Conservation (phyloP, 1,140 invertebrate species). For the Drosophila nannoptera region DNA sequence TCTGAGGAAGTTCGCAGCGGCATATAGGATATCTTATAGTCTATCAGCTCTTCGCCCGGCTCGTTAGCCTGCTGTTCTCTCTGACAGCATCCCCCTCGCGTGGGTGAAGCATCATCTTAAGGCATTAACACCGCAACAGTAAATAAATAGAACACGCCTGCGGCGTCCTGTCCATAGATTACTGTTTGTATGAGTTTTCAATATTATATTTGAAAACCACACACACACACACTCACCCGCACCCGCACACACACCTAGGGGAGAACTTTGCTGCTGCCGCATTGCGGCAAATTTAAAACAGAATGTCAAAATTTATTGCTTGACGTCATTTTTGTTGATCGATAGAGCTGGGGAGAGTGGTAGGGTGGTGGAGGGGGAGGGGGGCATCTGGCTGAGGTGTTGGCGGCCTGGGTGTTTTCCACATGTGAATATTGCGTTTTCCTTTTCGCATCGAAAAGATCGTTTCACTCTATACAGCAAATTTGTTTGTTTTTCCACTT, state of each 20-base stretch:
- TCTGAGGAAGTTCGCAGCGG: not conserved
- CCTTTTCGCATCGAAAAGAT: conserved; percentile 39
- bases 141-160: conserved; percentile 59
- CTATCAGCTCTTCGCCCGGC: not conserved
- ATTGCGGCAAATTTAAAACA: conserved; percentile 50
- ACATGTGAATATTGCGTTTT: conserved; percentile 74
- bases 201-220: conserved; percentile 33
- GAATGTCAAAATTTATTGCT: conserved; percentile 72
- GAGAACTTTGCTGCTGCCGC: conserved; percentile 28
- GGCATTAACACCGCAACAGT: conserved; percentile 36
- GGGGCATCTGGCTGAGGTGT: not conserved
- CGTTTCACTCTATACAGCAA: conserved; percentile 26
- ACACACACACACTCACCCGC: conserved; percentile 16
- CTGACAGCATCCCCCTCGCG: conserved; percentile 41
- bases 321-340: conserved; percentile 64
- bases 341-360: not conserved
- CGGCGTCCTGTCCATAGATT: conserved; percentile 52
- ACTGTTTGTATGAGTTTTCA: conserved; percentile 62
- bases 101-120: conserved; percentile 61
- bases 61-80: conserved; percentile 7
- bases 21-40: not conserved
- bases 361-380: not conserved
- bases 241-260: conserved; percentile 7
- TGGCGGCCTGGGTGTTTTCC: conserved; percentile 32
- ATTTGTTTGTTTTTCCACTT: conserved; percentile 64